phyloP scores from a whole-genome alignment of 2,888 invertebrate genomes.

The Ceramica pisi region DNA sequence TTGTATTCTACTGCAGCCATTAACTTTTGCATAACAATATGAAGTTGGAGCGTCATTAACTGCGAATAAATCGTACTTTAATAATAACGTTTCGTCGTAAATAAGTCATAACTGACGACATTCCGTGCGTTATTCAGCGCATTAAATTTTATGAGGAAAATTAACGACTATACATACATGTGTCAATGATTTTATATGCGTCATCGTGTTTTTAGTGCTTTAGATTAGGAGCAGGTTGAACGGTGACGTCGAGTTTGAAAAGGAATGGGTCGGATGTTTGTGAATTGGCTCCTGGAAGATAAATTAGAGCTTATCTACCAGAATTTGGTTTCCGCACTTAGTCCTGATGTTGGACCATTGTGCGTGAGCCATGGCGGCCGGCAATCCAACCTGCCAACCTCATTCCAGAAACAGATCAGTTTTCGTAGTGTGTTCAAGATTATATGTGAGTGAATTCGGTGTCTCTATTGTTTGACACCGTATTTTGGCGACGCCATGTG shows the following conservation, averaged over 20 bases:
- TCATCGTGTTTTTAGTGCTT: conserved; percentile 53
- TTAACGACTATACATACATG: conserved; percentile 64
- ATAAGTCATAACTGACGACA: conserved; percentile 49
- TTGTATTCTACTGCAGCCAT: conserved; percentile 41
- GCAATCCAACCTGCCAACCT: too few species aligned
- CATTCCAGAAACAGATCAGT: too few species aligned
- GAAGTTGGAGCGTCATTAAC: conserved; percentile 46
- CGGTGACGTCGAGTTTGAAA: background rate
- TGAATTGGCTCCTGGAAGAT: too few species aligned
- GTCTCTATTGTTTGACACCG: too few species aligned
- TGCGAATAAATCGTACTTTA: conserved; percentile 50
- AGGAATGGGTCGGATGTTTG: background rate
- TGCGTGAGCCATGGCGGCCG: too few species aligned
- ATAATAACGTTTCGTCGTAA: conserved; percentile 55
- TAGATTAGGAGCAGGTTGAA: conserved; percentile 19
- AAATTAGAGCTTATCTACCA: too few species aligned
- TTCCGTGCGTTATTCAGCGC: conserved; percentile 42
- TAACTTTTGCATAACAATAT: conserved; percentile 58
- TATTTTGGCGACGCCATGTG: too few species aligned
- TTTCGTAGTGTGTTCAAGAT: too few species aligned
- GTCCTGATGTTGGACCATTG: too few species aligned
- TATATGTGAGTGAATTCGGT: too few species aligned
- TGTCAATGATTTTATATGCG: conserved; percentile 63
- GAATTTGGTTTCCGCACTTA: too few species aligned
- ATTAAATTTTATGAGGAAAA: conserved; percentile 65